phyloP scores from a whole-genome alignment of 2,888 invertebrate species.

The Trissolcus brochymenae region DNA sequence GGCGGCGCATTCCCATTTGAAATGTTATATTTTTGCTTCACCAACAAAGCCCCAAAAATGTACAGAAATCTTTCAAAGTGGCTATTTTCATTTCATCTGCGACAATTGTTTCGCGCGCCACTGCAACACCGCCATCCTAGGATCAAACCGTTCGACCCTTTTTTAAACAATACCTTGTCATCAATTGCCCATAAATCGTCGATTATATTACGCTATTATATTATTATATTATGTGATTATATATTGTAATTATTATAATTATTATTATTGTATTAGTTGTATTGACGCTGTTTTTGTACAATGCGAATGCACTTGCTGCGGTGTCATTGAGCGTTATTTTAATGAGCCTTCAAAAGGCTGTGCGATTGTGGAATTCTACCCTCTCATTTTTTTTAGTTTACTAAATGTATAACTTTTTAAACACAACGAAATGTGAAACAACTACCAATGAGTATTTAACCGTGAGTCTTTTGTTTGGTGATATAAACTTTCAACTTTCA shows the following conservation, averaged over 20 bases:
- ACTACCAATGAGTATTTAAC: slow-evolving; percentile 22
- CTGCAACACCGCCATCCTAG: slow-evolving; percentile 9
- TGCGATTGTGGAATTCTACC: slow-evolving; percentile 10
- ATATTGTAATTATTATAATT: slow-evolving; percentile 2
- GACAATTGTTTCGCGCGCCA: neutral
- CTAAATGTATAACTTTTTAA: slow-evolving; percentile 14
- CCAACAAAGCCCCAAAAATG: slow-evolving; percentile 2
- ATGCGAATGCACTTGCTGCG: slow-evolving; percentile 26
- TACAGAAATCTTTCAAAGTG: slow-evolving; percentile 19
- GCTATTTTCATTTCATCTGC: slow-evolving; percentile 7
- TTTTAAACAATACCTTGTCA: slow-evolving; percentile 9
- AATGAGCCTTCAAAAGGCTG: slow-evolving; percentile 12
- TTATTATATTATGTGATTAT: slow-evolving; percentile 13
- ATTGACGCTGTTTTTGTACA: slow-evolving; percentile 37
- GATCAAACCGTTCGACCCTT: slow-evolving; percentile 23
- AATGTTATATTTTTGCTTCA: slow-evolving; percentile 29
- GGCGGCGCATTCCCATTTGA: slow-evolving; percentile 19
- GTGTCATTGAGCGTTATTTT: slow-evolving; percentile 14
- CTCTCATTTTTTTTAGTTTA: slow-evolving; percentile 9
- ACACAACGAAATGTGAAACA: slow-evolving; percentile 4
- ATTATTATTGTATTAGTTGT: slow-evolving; percentile 26
- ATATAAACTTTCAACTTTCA: neutral
- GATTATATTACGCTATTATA: slow-evolving; percentile 13
- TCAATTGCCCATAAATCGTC: slow-evolving; percentile 14
- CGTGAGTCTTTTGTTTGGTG: slow-evolving; percentile 1